phyloP scores from a whole-genome alignment of 2,113 vertebrate genomes.

The Myiagra hebetior region DNA sequence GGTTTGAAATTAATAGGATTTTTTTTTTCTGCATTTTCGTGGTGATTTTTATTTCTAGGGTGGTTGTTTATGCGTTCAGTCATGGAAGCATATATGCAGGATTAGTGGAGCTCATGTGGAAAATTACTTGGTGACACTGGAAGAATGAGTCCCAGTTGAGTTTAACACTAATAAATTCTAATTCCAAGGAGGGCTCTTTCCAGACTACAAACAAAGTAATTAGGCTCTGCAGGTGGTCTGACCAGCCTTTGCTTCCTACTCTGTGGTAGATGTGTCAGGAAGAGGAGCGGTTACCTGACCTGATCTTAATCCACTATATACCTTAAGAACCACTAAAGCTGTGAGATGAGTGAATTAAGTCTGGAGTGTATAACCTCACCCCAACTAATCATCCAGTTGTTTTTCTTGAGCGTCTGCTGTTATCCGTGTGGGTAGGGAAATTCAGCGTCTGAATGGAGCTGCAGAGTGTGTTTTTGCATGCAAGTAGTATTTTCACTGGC shows the following conservation, averaged over 20 bases:
- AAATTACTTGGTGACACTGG: neutral
- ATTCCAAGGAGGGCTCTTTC: neutral
- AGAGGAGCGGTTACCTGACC: slow-evolving; percentile 18
- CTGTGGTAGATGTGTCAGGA: neutral
- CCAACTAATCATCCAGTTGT: slow-evolving; percentile 1
- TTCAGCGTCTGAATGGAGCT: neutral
- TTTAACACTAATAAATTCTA: neutral
- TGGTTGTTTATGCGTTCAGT: neutral
- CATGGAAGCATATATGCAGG: neutral
- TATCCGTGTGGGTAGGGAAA: neutral
- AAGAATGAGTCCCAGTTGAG: neutral
- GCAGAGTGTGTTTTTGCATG: neutral
- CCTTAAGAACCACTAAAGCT: neutral
- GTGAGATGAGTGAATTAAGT: slow-evolving; percentile 24
- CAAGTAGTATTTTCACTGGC: neutral
- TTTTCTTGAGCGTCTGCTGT: slow-evolving; percentile 8
- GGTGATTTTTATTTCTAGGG: neutral
- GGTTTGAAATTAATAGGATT: neutral
- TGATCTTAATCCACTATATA: neutral
- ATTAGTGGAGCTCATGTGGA: neutral
- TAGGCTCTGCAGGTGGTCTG: neutral
- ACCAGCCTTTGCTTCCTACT: neutral
- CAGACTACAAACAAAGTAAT: neutral
- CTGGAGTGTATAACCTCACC: neutral
- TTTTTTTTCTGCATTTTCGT: neutral